Evolutionary conservation across 2,888 invertebrate genomes (phyloP), one percentile per base, ranked within the genome.

Genomic region (Lithodes maja): DNA sequence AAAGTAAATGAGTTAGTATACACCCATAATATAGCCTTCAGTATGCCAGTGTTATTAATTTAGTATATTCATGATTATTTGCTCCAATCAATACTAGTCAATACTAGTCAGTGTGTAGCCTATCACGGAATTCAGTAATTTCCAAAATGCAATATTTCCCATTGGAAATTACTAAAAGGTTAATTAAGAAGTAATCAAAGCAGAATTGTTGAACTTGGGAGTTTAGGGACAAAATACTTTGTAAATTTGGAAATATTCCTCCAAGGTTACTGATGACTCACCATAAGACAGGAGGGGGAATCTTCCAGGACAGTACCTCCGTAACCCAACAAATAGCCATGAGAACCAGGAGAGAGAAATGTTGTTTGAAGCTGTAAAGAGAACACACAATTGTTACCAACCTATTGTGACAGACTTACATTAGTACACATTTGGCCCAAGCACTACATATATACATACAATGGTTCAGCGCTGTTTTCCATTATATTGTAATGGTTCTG

Each of bases 301-400:
- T 86, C 68, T 86, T 54, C 86, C 86, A 90, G 33, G 89, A 90
- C 55, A 90, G 61, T 33, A 90, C 74, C 53, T 86, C 89, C 3
- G 89, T 71, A 7, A 83, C 69, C 89, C 89, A 90, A 9, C 85
- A 81, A 0, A 17, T 17, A 3, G 74, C 82, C 52, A 77, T 90
- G 55, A 90, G 55, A 2, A 86, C 75, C 78, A 90, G 55, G 50
- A 90, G 69, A 17, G 77, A 83, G 74, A 90, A 82, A 79, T 85
- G 82, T 12, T 86, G 82, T 69, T 83, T 85, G 74, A 90, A 90
- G 49, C 89, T 90, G 83, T 5, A 55, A 75, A 12, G 61, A 12
- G 12, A 12, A 61, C 12, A 33, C 33, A 33, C 33, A 33, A 33
- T 33, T 33, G 33, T 33, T 33, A 33, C 33, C 33, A 33, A 33